Evolutionary conservation across 2,113 vertebrate genomes (phyloP).

Genomic region (Sorex araneus): DNA sequence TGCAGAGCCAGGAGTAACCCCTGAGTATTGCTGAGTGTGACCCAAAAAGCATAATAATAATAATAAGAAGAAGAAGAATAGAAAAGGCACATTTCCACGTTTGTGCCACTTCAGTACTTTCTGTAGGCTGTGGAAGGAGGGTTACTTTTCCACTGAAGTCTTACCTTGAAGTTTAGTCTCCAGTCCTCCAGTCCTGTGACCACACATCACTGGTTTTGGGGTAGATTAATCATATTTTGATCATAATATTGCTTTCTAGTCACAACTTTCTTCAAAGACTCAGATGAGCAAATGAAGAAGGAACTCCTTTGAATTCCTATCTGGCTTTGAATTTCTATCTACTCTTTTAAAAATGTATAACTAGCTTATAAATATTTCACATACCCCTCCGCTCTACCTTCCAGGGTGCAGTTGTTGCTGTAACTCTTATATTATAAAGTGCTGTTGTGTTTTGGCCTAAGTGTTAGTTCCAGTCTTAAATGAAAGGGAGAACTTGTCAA

Average conservation of each 20-base stretch:
- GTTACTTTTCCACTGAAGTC: conserved; percentile 65
- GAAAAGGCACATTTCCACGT: background rate
- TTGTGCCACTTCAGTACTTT: background rate
- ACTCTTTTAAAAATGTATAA: conserved; percentile 92
- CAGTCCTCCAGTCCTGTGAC: conserved; percentile 77
- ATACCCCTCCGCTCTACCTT: conserved; percentile 86
- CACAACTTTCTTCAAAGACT: conserved; percentile 87
- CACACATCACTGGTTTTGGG: conserved; percentile 75
- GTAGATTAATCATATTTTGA: conserved; percentile 86
- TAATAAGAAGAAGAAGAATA: no score
- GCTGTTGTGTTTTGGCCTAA: conserved; percentile 74
- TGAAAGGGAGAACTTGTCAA: conserved; percentile 74
- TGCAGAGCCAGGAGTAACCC: no score
- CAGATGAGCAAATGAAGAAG: conserved; percentile 86
- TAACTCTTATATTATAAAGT: conserved; percentile 84
- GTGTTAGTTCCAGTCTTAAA: conserved; percentile 79
- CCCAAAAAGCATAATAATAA: no score
- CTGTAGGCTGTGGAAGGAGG: conserved; percentile 1
- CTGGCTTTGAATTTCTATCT: conserved; percentile 90
- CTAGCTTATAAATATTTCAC: conserved; percentile 91
- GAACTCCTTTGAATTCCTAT: conserved; percentile 89
- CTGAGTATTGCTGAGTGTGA: no score
- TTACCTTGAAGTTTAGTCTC: conserved; percentile 60
- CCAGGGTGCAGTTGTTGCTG: conserved; percentile 79
- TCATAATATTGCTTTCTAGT: conserved; percentile 88